Evolutionary conservation across 2,888 invertebrate genomes (phyloP).

Genomic region (Leptopterna dolabrata): DNA sequence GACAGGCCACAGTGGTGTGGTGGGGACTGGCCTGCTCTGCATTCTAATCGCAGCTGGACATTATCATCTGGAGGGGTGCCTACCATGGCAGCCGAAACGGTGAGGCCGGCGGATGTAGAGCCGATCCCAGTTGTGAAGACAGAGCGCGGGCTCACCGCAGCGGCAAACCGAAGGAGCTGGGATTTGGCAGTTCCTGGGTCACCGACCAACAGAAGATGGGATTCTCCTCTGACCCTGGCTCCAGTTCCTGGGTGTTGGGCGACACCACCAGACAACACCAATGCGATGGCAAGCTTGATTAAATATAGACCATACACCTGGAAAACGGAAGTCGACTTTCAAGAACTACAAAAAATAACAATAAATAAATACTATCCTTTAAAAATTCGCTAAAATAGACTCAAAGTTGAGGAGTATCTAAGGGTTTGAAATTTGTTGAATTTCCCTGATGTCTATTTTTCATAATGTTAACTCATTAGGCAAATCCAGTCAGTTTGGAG

Average conservation of each 20-base stretch:
- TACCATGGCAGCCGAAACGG: slow-evolving; percentile 87
- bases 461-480: no score
- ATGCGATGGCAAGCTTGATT: slow-evolving; percentile 85
- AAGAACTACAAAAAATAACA: neutral
- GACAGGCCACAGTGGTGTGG: no score
- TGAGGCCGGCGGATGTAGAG: slow-evolving; percentile 87
- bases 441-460: no score
- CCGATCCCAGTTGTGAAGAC: slow-evolving; percentile 89
- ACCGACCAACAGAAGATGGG: slow-evolving; percentile 87
- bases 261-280: slow-evolving; percentile 74
- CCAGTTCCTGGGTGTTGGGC: slow-evolving; percentile 68
- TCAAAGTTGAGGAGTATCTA: no score
- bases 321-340: slow-evolving; percentile 64
- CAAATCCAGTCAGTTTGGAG: no score
- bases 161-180: slow-evolving; percentile 80
- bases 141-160: slow-evolving; percentile 77
- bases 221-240: slow-evolving; percentile 78
- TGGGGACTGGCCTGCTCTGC: no score
- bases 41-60: no score
- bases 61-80: slow-evolving; percentile 54
- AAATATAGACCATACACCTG: slow-evolving; percentile 88
- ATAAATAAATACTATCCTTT: neutral
- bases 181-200: slow-evolving; percentile 93
- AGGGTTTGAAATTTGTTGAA: no score
- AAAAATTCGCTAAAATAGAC: neutral